These are phyloP conservation scores for Amazonetta brasiliensis DNA, from an alignment of 2,797 vertebrate species.

Conservation along the genomic window DNA sequence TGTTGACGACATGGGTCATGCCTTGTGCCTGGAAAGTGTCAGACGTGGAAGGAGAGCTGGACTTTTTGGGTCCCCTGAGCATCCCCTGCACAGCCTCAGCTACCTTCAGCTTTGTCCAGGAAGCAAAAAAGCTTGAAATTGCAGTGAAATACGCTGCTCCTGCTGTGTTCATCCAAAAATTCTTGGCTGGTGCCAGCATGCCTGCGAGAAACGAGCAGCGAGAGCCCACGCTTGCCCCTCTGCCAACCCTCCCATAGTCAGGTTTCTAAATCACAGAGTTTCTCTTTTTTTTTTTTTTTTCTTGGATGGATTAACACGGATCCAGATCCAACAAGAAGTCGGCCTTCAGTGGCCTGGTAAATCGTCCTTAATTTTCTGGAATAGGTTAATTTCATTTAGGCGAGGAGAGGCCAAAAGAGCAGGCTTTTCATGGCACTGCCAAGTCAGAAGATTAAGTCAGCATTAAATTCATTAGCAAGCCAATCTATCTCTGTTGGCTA, in stretches of 20 bases:
- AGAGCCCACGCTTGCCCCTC: not conserved
- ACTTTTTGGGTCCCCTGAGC: not conserved
- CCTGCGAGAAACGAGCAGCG: not conserved
- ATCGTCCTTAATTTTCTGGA: slow-evolving; percentile 51
- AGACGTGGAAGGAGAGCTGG: not conserved
- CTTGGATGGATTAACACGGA: not conserved
- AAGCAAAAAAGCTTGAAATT: not conserved
- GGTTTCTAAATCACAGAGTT: not conserved
- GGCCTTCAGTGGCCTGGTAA: slow-evolving; percentile 36
- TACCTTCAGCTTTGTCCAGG: not conserved
- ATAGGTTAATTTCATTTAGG: slow-evolving; percentile 47
- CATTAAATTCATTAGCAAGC: slow-evolving; percentile 36
- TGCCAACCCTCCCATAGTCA: not conserved
- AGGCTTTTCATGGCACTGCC: not conserved
- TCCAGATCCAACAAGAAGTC: not conserved
- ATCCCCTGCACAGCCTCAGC: not conserved
- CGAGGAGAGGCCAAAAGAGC: not conserved
- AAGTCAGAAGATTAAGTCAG: slow-evolving; percentile 39
- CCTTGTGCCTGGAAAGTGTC: not conserved
- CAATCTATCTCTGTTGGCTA: not conserved
- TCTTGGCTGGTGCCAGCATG: not conserved
- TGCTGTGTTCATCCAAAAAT: not conserved
- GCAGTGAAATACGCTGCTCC: not conserved
- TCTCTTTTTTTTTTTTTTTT: not conserved
- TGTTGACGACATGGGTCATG: not conserved